Evolutionary conservation across 2,113 vertebrate species (phyloP), one percentile per base, ranked within the genome.

Genomic region (Podiceps cristatus): DNA sequence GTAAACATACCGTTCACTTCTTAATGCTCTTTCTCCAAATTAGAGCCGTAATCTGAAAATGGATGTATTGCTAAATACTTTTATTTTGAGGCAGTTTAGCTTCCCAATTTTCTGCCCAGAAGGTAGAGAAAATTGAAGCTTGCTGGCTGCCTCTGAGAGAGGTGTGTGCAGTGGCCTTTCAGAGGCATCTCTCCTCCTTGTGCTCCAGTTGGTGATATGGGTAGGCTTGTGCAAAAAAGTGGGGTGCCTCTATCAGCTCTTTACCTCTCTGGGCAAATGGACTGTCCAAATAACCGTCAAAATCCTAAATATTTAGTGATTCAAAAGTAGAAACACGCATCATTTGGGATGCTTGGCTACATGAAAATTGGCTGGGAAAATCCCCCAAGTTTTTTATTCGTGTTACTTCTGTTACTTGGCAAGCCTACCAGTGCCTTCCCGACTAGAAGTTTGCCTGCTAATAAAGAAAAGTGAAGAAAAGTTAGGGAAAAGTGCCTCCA

Each of bases 351-450:
- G 37, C 14, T 24, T 90, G 71, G 29, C 28, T 87, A 13, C 2
- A 16, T 59, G 66, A 93, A 95, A 94, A 95, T 72, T 90, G 84
- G 7, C 62, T 2, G 37, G 96, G 97, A 97, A 97, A 97, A 95
- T 96, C 50, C 94, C 95, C 81, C 56, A 84, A 28, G 18, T 1
- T 66, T 91, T 96, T 75, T 66, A 86, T 63, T 93, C 44, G 23
- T 94, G 28, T 87, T 95, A 93, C 50, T 87, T 88, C 91, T 91
- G 37, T 76, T 73, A 77, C 28, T 88, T 92, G 82, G 84, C 81
- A 93, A 77, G 58, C 20, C 52, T 80, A 50, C 10, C 18, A 11
- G 25, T 52, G 45, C 64, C 20, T 91, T 7, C 23, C 12, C 0
- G 0, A 49, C 16, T 59, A 50, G 18, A 66, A 49, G 10, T 37